Conservation (phyloP, 30 jellyfish, hydroid and myxozoan species). For the Aurelia aurita region DNA sequence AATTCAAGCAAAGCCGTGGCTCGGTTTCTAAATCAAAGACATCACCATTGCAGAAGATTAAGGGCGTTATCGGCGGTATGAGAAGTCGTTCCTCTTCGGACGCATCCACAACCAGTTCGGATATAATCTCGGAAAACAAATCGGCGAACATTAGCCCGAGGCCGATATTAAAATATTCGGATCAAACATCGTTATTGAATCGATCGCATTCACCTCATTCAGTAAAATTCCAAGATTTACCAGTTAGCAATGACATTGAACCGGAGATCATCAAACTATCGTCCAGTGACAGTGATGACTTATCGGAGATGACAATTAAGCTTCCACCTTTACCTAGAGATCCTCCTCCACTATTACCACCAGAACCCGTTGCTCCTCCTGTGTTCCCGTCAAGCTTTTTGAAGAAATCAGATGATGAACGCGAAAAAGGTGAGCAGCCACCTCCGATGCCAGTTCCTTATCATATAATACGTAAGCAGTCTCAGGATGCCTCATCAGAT, state of each 20-base stretch:
- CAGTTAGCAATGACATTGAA: constrained; percentile 6
- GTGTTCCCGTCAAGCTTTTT: constrained; percentile 21
- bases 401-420: constrained; percentile 8
- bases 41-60: constrained; percentile 64
- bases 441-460: constrained; percentile 25
- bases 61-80: constrained; percentile 71
- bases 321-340: constrained; percentile 45
- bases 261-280: constrained; percentile 44
- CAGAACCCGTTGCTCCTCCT: constrained; percentile 52
- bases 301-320: constrained; percentile 23
- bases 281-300: constrained; percentile 47
- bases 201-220: constrained; percentile 67
- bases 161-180: constrained; percentile 52
- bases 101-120: constrained; percentile 69
- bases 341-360: constrained; percentile 44
- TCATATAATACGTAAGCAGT: not conserved
- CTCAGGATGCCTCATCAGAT: not conserved
- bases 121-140: constrained; percentile 3
- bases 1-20: constrained; percentile 59
- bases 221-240: constrained; percentile 44
- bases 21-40: constrained; percentile 38
- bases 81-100: constrained; percentile 84
- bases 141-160: constrained; percentile 42
- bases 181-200: constrained; percentile 1
- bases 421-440: not conserved